Evolutionary conservation across 2,888 invertebrate genomes (phyloP), one percentile per base, ranked within the genome.

Genomic region (Siphlonurus alternatus): DNA sequence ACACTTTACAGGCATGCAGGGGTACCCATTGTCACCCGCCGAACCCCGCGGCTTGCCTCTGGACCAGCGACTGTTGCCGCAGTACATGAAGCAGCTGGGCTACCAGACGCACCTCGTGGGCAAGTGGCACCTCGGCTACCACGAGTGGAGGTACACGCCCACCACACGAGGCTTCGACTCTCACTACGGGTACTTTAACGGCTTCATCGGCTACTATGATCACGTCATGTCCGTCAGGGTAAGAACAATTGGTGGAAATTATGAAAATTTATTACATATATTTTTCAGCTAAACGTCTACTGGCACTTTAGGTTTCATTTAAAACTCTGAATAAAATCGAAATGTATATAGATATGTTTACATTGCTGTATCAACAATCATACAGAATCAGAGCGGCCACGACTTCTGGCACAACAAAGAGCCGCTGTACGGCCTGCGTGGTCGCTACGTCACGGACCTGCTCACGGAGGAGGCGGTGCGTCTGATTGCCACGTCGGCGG

Each of bases 71-170:
- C 70, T 79, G n/a, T 70, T 80, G 68, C 78, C 79, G 0, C 73
- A 79, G 68, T 75, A 76, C 69, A 70, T 80, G 23, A 73, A 75
- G 63, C 70, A 73, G 18, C 69, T 78, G 3, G 78, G 77, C n/a
- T 80, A 79, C 69, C n/a, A 63, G 5, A 76, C 76, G 18, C 77
- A 76, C 65, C 73, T 77, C 25, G 76, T 80, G n/a, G 80, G 80
- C 38, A 80, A 80, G 74, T 79, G 79, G 78, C 79, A 79, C 69
- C 70, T 79, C 63, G 79, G 79, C 1, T 77, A 76, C 70, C 76
- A 74, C 67, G 69, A 72, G 19, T 70, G 73, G 66, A 71, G 73
- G 59, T 77, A 76, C 69, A 76, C 76, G 0, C 80, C 80, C 2
- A 67, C 68, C 2, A 73, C 71, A 66, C 72, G 79, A 61, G 80